Evolutionary conservation across 2,888 invertebrate genomes (phyloP).

Genomic region (Malthinus flaveolus): DNA sequence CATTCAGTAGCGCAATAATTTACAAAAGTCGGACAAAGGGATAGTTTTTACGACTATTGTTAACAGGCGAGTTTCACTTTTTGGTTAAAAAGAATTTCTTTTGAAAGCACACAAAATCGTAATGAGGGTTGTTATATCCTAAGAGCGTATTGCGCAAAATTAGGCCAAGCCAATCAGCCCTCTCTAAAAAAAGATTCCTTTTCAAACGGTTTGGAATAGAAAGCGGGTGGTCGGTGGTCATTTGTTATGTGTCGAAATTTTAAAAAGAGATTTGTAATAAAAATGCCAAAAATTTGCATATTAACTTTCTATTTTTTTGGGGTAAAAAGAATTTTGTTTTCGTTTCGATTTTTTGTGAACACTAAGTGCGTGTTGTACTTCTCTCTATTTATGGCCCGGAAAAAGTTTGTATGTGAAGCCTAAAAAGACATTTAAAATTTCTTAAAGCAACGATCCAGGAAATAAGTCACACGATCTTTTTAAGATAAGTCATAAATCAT

Average conservation of each 20-base stretch:
- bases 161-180: neutral
- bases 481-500: conserved; percentile 29
- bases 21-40: conserved; percentile 31
- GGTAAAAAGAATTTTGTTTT: no score
- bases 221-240: no score
- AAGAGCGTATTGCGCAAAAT: conserved; percentile 17
- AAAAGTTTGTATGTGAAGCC: no score
- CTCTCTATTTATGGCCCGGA: no score
- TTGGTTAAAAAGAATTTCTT: conserved; percentile 34
- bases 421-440: neutral
- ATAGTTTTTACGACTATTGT: conserved; percentile 33
- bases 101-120: conserved; percentile 24
- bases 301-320: no score
- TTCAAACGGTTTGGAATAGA: no score
- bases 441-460: conserved; percentile 23
- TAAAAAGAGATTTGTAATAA: no score
- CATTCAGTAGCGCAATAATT: conserved; percentile 34
- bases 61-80: conserved; percentile 33
- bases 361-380: no score
- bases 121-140: conserved; percentile 21
- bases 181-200: no score
- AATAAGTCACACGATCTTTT: conserved; percentile 32
- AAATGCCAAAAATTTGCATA: no score
- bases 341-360: no score
- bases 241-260: no score